Evolutionary conservation across 2,888 invertebrate genomes (phyloP), one percentile per base, ranked within the genome.

Genomic region (Trachelus iudaicus): DNA sequence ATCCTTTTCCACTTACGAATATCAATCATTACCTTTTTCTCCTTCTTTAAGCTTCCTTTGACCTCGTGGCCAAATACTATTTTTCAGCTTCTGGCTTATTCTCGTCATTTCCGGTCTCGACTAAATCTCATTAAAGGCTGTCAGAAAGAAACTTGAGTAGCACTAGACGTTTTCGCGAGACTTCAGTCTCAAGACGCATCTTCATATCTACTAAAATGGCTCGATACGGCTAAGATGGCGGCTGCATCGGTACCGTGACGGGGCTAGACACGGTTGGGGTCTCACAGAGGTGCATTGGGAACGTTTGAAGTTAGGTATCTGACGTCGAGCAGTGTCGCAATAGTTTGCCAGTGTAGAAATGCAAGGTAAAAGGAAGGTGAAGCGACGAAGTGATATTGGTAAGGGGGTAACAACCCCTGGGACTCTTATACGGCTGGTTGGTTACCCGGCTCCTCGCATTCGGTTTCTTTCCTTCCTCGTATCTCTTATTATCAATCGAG

Each of bases 391-490:
- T 35, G n/a, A 71, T 71, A 74, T 74, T 37, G 74, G 74, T 34
- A 30, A 34, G 13, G 23, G 74, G 15, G 35, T 35, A 34, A n/a
- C 74, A 33, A 15, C 74, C 74, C 74, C 12, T 30, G 74, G 37
- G 35, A 74, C 74, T 74, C 37, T 74, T 74, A 74, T 34, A 74
- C 37, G 37, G 74, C 35, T 35, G 74, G 74, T 23, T 74, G 74
- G 74, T 74, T 74, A 74, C 11, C 13, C 74, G 74, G 74, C 34
- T 74, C 23, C 35, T 35, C 35, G 74, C 35, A n/a, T 35, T 34
- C 74, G 37, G 34, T 35, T 33, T 13, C 74, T 33, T 69, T 71
- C 31, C 71, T 13, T 30, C 74, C 23, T 31, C 37, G 35, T 23
- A 23, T 74, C 31, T 74, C 74, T 74, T 74, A 74, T 74, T 74